Conservation (phyloP, 2,113 vertebrate genomes). For the Pelecanoides urinatrix region DNA sequence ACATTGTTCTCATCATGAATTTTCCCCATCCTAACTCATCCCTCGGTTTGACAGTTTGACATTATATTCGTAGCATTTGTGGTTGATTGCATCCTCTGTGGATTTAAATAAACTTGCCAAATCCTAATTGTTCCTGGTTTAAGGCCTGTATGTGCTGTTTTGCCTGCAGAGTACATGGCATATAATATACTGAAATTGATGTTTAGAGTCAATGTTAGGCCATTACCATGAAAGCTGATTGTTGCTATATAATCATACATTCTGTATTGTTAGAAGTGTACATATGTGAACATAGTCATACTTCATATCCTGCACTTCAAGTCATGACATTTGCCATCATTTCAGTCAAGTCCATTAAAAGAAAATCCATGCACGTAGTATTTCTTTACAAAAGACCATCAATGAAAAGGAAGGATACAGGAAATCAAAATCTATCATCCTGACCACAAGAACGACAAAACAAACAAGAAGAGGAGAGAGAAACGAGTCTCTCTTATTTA, state of each 20-base stretch:
- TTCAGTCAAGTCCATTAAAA: neutral
- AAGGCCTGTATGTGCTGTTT: neutral
- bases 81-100: neutral
- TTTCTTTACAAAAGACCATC: neutral
- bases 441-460: neutral
- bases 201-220: neutral
- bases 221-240: neutral
- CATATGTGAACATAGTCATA: neutral
- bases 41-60: neutral
- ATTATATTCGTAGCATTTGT: neutral
- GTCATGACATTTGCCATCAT: neutral
- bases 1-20: rapidly evolving
- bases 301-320: neutral
- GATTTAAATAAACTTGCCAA: neutral
- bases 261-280: neutral
- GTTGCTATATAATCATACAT: neutral
- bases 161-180: neutral
- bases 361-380: neutral
- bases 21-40: neutral
- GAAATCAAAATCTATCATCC: neutral
- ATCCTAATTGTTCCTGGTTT: neutral
- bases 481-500: neutral
- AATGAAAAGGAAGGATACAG: neutral
- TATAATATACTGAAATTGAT: neutral
- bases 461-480: neutral